Conservation (phyloP, 2,888 invertebrate species). For the Macrophya annulata region DNA sequence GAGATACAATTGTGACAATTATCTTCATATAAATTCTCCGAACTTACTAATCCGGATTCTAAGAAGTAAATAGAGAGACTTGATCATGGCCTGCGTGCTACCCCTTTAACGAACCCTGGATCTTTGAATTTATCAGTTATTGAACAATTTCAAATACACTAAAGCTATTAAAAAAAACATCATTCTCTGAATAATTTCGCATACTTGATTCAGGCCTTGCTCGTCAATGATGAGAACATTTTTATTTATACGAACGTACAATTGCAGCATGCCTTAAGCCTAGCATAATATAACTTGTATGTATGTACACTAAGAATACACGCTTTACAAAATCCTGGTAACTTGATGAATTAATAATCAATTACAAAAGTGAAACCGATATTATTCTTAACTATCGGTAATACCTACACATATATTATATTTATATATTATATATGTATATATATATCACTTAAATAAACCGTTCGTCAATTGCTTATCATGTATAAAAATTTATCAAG, state of each 20-base stretch:
- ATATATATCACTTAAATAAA: neutral
- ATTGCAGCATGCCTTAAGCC: slow-evolving; percentile 53
- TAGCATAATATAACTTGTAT: slow-evolving; percentile 29
- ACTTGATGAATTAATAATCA: slow-evolving; percentile 14
- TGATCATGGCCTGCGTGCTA: too few relatives aligned
- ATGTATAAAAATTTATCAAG: slow-evolving; percentile 32
- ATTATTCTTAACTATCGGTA: slow-evolving; percentile 9
- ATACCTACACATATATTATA: neutral
- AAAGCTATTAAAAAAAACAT: neutral
- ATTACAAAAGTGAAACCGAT: slow-evolving; percentile 27
- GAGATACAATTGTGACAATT: too few relatives aligned
- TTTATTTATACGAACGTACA: slow-evolving; percentile 47
- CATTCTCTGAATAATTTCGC: neutral
- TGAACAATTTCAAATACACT: too few relatives aligned
- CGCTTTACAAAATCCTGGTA: slow-evolving; percentile 12
- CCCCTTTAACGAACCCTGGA: too few relatives aligned
- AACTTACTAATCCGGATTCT: too few relatives aligned
- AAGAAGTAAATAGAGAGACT: too few relatives aligned
- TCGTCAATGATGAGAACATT: slow-evolving; percentile 33
- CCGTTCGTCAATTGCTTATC: neutral
- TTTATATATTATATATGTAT: neutral
- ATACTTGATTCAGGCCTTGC: neutral
- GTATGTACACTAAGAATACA: slow-evolving; percentile 16
- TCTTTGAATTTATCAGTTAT: too few relatives aligned
- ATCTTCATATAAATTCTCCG: too few relatives aligned